Evolutionary conservation across 2,113 vertebrate genomes (phyloP).

Genomic region (Atlantisia rogersi): DNA sequence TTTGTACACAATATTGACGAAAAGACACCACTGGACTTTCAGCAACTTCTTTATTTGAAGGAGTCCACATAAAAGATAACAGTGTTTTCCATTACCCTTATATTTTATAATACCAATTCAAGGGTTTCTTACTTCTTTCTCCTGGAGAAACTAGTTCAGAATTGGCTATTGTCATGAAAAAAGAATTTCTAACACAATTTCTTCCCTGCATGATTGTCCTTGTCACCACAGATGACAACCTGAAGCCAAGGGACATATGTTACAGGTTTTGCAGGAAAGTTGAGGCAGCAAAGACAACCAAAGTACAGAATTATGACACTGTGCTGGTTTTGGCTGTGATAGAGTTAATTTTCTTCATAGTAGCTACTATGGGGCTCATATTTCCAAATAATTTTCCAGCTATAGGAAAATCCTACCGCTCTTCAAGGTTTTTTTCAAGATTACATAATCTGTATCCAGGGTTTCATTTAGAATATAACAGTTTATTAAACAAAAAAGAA

Average conservation of each 20-base stretch:
- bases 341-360: too few species aligned
- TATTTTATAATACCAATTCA: background rate
- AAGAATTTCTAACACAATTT: background rate
- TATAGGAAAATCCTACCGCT: background rate
- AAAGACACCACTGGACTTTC: background rate
- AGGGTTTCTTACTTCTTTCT: background rate
- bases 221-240: background rate
- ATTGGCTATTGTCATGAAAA: background rate
- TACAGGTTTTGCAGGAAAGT: background rate
- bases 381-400: background rate
- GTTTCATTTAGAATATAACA: background rate
- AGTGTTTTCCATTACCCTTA: background rate
- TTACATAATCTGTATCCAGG: background rate
- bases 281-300: background rate
- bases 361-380: background rate
- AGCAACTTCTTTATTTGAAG: background rate
- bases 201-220: background rate
- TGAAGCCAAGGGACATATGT: background rate
- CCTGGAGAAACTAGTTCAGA: background rate
- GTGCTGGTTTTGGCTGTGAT: too few species aligned
- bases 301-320: background rate
- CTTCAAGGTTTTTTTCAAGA: background rate
- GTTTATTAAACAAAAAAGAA: background rate
- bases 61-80: background rate
- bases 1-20: background rate